Evolutionary conservation across 2,797 vertebrate species (phyloP), one percentile per base, ranked within the genome.

Genomic region (Acanthurus tractus): DNA sequence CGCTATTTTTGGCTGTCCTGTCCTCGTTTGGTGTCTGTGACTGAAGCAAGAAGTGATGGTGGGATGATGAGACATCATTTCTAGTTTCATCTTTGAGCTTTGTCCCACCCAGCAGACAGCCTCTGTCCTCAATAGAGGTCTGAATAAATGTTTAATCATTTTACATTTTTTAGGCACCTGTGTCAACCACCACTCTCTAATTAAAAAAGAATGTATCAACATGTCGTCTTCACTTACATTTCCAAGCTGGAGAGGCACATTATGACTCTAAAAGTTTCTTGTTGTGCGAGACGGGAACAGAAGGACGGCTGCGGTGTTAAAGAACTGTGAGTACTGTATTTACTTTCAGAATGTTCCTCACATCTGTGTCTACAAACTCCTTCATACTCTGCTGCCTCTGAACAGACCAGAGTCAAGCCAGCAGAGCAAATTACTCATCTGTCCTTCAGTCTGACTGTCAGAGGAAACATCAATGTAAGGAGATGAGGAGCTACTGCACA

Each of bases 111-210:
- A 46, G 42, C 12, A 53, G 75, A 87, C 71, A 59, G 52, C 9
- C 72, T 80, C 36, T 17, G 62, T 86, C 73, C 72, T 76, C 57
- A 38, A 55, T 42, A 59, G 69, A 83, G 58, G 69, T 54, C 54
- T 65, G 29, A 79, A 77, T 90, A n/a, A 84, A 85, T 90, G 22
- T 88, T 89, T 90, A 20, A 90, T 79, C 20, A 2, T 73, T 78
- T 70, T 73, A 42, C 74, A 85, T 86, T 76, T 85, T 82, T 83
- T 78, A 91, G 79, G 62, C 77, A 83, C 83, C 83, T 74, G 58
- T 81, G 85, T 84, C 79, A 77, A 75, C 29, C 15, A 72, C 48
- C 22, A 45, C 22, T 56, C 40, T 59, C 56, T 73, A 74, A 88
- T 86, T 89, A 86, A 86, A 87, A 80, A 84, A 81, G 71, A 73